Conservation (phyloP, 2,888 invertebrate species). For the Carterocephalus palaemon region DNA sequence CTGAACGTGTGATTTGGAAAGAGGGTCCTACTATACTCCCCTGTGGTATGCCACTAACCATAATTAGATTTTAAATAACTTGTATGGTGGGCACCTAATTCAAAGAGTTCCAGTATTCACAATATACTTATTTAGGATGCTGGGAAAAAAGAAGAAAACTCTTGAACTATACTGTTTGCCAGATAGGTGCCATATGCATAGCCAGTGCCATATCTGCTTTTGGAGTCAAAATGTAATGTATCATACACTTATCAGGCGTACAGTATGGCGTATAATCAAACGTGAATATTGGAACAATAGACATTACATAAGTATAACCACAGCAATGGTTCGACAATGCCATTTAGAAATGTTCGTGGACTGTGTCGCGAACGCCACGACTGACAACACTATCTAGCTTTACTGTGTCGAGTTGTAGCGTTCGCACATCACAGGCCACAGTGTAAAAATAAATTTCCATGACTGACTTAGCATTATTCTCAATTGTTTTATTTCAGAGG, state of each 20-base stretch:
- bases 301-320: constrained; percentile 35
- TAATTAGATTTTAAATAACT: not conserved
- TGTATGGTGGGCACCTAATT: constrained; percentile 16
- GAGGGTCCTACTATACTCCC: constrained; percentile 28
- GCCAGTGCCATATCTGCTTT: too few relatives aligned
- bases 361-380: constrained; percentile 52
- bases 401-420: constrained; percentile 30
- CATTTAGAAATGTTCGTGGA: constrained; percentile 56
- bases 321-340: constrained; percentile 63
- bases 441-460: constrained; percentile 66
- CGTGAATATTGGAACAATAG: constrained; percentile 70
- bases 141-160: too few relatives aligned
- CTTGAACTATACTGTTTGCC: too few relatives aligned
- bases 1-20: constrained; percentile 19
- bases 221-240: too few relatives aligned
- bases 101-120: constrained; percentile 57
- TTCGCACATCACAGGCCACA: constrained; percentile 28
- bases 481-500: constrained; percentile 78
- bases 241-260: too few relatives aligned
- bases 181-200: too few relatives aligned
- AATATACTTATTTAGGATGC: constrained; percentile 6
- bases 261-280: not conserved
- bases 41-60: constrained; percentile 18
- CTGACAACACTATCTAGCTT: constrained; percentile 16
- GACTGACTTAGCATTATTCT: constrained; percentile 77